Percentiles rank a stretch among this genome's conserved stretches.
These are phyloP conservation scores for Apolygus lucorum DNA, from an alignment of 1,140 invertebrate genomes.

Conservation along the genomic window DNA sequence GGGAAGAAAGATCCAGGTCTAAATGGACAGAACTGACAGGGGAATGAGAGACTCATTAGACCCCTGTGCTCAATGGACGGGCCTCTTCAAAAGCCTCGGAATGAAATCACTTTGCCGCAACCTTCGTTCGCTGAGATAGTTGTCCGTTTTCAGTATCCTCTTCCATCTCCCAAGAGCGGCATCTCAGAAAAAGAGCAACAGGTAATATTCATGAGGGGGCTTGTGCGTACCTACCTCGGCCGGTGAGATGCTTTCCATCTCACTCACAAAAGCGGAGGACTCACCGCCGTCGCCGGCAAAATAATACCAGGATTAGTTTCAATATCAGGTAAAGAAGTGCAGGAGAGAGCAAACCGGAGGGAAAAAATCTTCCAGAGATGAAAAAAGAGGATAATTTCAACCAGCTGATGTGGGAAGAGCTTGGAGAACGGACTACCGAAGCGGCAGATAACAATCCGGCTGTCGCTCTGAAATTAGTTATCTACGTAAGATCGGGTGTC, in stretches of 20 bases:
- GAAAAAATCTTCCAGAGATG: constrained; percentile 1
- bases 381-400: neutral
- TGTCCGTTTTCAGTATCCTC: too few species aligned
- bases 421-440: neutral
- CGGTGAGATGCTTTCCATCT: too few species aligned
- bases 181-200: too few species aligned
- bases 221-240: too few species aligned
- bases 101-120: neutral
- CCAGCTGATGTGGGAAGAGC: neutral
- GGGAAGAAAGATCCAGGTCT: neutral
- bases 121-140: too few species aligned
- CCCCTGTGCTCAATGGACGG: neutral
- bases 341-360: constrained; percentile 26
- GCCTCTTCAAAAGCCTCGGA: neutral
- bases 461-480: constrained; percentile 11
- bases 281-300: neutral
- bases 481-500: neutral
- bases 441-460: constrained; percentile 14
- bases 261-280: too few species aligned
- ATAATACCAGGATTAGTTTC: constrained; percentile 5
- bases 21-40: neutral
- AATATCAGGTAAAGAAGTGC: constrained; percentile 15
- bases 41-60: neutral
- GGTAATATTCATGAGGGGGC: too few species aligned
- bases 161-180: too few species aligned